Conservation (phyloP, 2,797 vertebrate genomes). For the Cryptoblepharus egeriae region DNA sequence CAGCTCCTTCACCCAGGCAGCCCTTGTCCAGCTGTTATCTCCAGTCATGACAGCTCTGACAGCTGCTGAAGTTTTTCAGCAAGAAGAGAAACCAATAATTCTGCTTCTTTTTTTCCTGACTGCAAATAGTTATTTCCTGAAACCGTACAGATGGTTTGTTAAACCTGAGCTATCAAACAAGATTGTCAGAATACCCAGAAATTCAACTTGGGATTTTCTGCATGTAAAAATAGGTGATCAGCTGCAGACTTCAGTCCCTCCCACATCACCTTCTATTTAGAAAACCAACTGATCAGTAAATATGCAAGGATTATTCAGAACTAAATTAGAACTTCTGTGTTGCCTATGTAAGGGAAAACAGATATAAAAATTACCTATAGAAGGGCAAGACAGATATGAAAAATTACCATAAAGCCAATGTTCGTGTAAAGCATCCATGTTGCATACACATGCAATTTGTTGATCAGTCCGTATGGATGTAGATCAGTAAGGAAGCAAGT, state of each 20-base stretch:
- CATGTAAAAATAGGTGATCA: too few relatives aligned
- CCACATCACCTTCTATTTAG: not conserved
- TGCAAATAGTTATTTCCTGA: conserved; percentile 55
- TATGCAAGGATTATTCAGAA: not conserved
- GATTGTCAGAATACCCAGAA: not conserved
- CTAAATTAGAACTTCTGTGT: not conserved
- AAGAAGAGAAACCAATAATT: conserved; percentile 73
- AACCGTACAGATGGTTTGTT: conserved; percentile 73
- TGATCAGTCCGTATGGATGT: not conserved
- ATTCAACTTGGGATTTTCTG: too few relatives aligned
- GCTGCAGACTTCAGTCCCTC: too few relatives aligned
- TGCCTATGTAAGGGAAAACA: not conserved
- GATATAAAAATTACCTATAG: too few relatives aligned
- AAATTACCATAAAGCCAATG: not conserved
- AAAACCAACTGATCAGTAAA: not conserved
- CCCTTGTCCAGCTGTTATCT: conserved; percentile 70
- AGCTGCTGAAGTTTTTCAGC: conserved; percentile 80
- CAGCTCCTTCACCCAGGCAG: conserved; percentile 54
- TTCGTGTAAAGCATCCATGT: not conserved
- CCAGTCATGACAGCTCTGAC: conserved; percentile 75
- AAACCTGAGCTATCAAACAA: conserved; percentile 73
- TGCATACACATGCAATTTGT: not conserved
- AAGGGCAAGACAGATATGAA: not conserved
- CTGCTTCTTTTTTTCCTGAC: conserved; percentile 76
- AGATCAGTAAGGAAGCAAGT: not conserved